Base-by-base conservation (phyloP, 2,797 vertebrate genomes). In the Artibeus lituratus region DNA sequence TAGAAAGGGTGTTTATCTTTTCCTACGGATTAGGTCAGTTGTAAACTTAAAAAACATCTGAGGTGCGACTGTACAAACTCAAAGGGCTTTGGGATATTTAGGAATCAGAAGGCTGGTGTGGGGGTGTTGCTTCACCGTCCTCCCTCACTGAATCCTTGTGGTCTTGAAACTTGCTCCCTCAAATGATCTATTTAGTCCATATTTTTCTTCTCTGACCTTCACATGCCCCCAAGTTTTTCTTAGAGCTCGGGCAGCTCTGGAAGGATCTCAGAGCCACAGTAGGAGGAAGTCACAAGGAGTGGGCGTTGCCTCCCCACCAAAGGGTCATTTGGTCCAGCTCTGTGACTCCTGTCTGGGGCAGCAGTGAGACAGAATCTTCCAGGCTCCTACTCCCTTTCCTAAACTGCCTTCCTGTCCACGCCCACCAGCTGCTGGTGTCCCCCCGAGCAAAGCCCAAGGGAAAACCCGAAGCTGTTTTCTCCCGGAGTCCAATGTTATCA, bases 1-100 rank as follows among this genome's bases (percentile, higher is more conserved):
- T 62, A 89, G 97, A 97, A 98, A 98, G 97, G 97, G 97, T 98
- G 98, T 98, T 98, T 98, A 97, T 98, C 97, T 98, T 98, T 96
- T 96, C 80, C 96, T 85, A 92, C 3, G 84, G 97, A 98, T 98
- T 80, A 82, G 98, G 98, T 98, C 97, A 98, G 97, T 93, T 96
- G 97, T 97, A 98, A 98, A 98, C 97, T 98, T 86, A 86, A 83
- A 97, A 98, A 98, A 98, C 95, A 97, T 95, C 97, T 93, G 93
- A 93, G 87, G 97, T 92, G 86, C 3, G 65, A 92, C 2, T 26
- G 47, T 47, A 82, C 53, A 87, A 97, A 97, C 86, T 86, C 69
- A 1, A 0, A 95, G 1, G 22, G 42, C 90, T 96, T 69, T 55
- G 44, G 95, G 87, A 89, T 32, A 65, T 21, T 42, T 91, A 83